Conservation (phyloP, 2,113 vertebrate genomes). For the Edolisoma coerulescens region DNA sequence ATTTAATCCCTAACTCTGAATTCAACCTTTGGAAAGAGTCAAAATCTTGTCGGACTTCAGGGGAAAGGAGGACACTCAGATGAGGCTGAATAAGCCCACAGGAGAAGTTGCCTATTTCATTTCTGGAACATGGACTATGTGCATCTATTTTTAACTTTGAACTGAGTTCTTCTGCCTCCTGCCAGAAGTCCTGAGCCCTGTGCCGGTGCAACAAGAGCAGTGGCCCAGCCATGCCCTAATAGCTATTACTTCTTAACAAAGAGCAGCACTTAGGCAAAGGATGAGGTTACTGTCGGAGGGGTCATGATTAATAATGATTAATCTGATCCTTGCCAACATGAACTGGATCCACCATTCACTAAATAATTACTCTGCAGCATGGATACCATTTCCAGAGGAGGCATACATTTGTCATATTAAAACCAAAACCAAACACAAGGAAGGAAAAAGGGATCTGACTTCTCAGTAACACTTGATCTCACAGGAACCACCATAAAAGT, state of each 20-base stretch:
- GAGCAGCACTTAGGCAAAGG: constrained; percentile 50
- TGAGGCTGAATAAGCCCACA: background rate
- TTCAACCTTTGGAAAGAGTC: background rate
- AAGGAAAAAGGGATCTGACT: background rate
- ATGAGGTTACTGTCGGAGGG: constrained; percentile 67
- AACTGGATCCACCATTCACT: constrained; percentile 61
- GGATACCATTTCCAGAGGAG: constrained; percentile 63
- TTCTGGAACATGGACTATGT: constrained; percentile 25
- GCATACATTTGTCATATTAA: constrained; percentile 60
- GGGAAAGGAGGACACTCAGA: constrained; percentile 28
- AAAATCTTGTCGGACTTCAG: background rate
- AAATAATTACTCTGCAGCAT: constrained; percentile 72
- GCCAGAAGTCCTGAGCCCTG: constrained; percentile 15
- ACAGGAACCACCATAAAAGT: background rate
- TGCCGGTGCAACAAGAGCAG: background rate
- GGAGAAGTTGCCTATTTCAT: constrained; percentile 25
- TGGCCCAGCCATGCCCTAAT: background rate
- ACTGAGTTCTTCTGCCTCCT: background rate
- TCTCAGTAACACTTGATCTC: background rate
- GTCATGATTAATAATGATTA: constrained; percentile 74
- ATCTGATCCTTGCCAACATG: constrained; percentile 66
- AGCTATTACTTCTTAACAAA: constrained; percentile 67
- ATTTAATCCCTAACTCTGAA: background rate
- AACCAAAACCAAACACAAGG: constrained; percentile 16
- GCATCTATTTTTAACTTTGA: constrained; percentile 40